A percentile compares a stretch with the other conserved stretches of the same genome.
phyloP scores from a whole-genome alignment of 2,113 vertebrate genomes.

The Silurus glanis region DNA sequence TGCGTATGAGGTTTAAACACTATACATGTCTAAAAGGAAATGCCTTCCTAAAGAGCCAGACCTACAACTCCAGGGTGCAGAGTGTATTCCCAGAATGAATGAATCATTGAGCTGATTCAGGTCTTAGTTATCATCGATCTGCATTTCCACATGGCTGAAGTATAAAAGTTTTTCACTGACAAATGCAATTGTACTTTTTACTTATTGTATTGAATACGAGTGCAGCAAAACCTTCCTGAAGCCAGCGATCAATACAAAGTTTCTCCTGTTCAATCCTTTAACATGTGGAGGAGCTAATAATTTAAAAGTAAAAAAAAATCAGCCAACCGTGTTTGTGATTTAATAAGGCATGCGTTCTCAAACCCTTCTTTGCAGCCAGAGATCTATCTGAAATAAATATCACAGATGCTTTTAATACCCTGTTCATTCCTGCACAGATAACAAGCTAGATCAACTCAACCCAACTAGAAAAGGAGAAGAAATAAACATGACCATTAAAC shows the following conservation, averaged over 20 bases:
- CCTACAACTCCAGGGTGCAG: background rate
- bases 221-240: background rate
- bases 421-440: background rate
- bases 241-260: background rate
- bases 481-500: no score
- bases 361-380: background rate
- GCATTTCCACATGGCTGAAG: background rate
- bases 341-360: background rate
- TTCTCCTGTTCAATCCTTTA: background rate
- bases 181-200: no score
- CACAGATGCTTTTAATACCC: background rate
- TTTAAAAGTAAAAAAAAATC: background rate
- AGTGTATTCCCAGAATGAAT: background rate
- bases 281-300: background rate
- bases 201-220: background rate
- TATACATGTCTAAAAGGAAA: background rate
- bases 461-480: no score
- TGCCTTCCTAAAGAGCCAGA: background rate
- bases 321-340: background rate
- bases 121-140: background rate
- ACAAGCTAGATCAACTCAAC: no score
- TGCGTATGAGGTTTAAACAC: background rate
- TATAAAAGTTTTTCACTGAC: background rate
- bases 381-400: background rate
- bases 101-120: background rate